These are phyloP conservation scores for Nemapogon koenigi DNA, from an alignment of 2,888 invertebrate species.

Conservation along the genomic window DNA sequence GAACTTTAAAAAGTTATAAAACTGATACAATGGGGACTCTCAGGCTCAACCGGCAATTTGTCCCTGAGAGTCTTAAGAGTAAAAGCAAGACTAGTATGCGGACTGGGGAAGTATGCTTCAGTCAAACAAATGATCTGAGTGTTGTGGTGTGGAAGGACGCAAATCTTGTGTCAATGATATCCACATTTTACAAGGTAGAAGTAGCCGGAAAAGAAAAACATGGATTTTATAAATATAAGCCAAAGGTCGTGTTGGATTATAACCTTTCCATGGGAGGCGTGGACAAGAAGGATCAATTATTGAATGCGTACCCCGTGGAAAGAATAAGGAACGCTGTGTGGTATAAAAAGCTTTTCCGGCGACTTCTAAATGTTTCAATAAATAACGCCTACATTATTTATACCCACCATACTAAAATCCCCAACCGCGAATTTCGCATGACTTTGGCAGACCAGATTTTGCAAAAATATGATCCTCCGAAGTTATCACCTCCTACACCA, in stretches of 20 bases:
- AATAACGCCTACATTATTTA: too few relatives aligned
- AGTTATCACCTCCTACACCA: too few relatives aligned
- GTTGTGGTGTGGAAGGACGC: constrained; percentile 18
- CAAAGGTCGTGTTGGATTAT: constrained; percentile 15
- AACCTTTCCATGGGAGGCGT: too few relatives aligned
- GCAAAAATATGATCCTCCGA: too few relatives aligned
- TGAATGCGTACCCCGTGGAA: not conserved
- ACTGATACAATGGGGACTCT: not conserved
- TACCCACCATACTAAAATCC: too few relatives aligned
- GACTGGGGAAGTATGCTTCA: too few relatives aligned
- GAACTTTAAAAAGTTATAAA: not conserved
- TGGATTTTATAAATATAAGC: constrained; percentile 15
- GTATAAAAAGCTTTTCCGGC: too few relatives aligned
- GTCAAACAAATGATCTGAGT: too few relatives aligned
- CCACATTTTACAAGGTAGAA: constrained; percentile 13
- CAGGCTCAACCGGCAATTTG: not conserved
- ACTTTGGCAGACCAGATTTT: too few relatives aligned
- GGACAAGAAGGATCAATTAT: not conserved
- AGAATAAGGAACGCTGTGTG: too few relatives aligned
- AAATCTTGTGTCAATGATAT: constrained; percentile 15
- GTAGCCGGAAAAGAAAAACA: constrained; percentile 17
- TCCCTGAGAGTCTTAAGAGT: not conserved
- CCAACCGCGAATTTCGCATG: too few relatives aligned
- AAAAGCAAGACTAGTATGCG: not conserved
- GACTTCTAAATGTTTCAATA: too few relatives aligned